Conservation (phyloP, 2,113 vertebrate species). For the Tinamus guttatus region DNA sequence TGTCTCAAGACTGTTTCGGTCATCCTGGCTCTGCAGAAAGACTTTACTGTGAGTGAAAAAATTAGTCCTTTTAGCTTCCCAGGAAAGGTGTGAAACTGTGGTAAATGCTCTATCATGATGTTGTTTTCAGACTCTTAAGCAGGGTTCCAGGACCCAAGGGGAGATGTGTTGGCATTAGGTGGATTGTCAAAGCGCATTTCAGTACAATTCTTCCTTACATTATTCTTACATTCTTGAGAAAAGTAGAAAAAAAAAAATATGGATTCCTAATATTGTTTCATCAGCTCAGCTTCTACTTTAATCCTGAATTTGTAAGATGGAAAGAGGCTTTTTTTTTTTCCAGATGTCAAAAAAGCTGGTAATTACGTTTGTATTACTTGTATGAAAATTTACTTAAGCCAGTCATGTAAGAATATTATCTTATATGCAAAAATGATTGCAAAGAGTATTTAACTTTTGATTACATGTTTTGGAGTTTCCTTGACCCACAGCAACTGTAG, state of each 20-base stretch:
- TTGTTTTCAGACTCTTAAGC: neutral
- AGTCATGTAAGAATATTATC: neutral
- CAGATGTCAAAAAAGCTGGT: neutral
- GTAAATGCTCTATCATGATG: neutral
- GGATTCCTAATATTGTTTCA: neutral
- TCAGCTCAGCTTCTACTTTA: neutral
- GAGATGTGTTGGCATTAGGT: neutral
- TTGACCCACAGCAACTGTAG: neutral
- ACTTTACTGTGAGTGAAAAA: neutral
- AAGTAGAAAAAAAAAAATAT: neutral
- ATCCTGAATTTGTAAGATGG: neutral
- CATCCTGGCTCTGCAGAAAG: neutral
- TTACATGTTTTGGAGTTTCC: neutral
- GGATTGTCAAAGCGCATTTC: neutral
- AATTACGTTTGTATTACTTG: neutral
- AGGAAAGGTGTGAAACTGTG: neutral
- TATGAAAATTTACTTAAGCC: neutral
- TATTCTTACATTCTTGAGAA: neutral
- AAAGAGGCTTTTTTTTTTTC: neutral
- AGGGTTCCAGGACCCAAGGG: neutral
- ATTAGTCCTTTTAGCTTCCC: neutral
- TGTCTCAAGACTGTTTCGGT: neutral
- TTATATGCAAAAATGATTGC: neutral
- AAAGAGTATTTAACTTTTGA: neutral
- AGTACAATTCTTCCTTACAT: neutral